Evolutionary conservation across 2,113 vertebrate species (phyloP), one percentile per base, ranked within the genome.

Genomic region (Crotalus tigris): DNA sequence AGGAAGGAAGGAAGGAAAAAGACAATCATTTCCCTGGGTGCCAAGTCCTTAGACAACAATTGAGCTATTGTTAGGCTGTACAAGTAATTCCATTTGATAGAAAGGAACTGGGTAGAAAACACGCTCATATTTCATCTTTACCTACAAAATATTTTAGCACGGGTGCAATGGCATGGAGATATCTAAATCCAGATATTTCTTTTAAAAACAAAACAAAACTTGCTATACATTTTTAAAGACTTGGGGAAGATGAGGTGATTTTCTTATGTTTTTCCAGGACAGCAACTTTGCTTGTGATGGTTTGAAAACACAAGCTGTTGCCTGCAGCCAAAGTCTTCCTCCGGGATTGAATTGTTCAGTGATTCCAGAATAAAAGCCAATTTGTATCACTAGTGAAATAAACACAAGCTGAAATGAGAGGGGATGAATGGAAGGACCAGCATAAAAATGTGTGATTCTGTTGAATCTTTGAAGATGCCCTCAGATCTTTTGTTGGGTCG

Each of bases 111-210:
- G 93, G 95, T 87, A 93, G 94, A 91, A 87, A 94, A 94, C 92
- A 94, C 87, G 96, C 95, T 2, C 93, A 92, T 95, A 95, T 91
- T 85, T 96, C 90, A 95, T 95, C 95, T 89, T 95, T 95, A 97
- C 97, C 96, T 97, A 96, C 92, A n/a, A 96, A 95, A 94, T 92
- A 33, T 92, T 85, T 75, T 88, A 39, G 33, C 75, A 44, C 17
- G 9, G 7, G 17, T 33, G 69, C 69, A 19, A 7, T 7, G n/a
- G n/a, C n/a, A 75, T 3, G n/a, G 24, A 64, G 59, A 64, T 64
- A 64, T 26, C 59, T 64, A 64, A 64, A 64, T 64, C 26, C 59
- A 29, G 26, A 64, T 29, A 58, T 23, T 23, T 58, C 7, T 55
- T 55, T 58, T 58, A 0, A 23, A 58, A 29, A 29, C 17, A 81